Percentiles rank a stretch among this genome's conserved stretches.
phyloP scores from a whole-genome alignment of 2,888 invertebrate genomes.

The Physocephala rufipes region DNA sequence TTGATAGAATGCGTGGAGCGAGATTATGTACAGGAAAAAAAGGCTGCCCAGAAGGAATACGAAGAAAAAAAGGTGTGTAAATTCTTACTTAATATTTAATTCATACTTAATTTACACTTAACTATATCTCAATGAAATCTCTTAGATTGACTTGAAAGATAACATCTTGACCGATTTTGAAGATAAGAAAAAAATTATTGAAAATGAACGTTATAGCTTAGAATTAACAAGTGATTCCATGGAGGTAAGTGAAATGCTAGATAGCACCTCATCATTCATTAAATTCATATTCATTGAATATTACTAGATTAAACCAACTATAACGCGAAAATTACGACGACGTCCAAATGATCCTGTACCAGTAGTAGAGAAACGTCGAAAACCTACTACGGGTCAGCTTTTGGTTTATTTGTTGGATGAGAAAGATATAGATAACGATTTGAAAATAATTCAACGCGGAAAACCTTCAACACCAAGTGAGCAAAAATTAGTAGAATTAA shows the following conservation, averaged over 20 bases:
- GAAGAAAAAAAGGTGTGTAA: conserved; percentile 85
- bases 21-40: conserved; percentile 88
- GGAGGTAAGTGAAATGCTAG: conserved; percentile 69
- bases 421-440: conserved; percentile 85
- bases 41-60: conserved; percentile 89
- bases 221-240: conserved; percentile 90
- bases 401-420: conserved; percentile 88
- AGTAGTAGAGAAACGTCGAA: conserved; percentile 84
- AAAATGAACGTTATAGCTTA: conserved; percentile 86
- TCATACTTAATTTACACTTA: not conserved
- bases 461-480: conserved; percentile 68
- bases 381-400: conserved; percentile 85
- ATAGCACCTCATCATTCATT: not conserved
- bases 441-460: conserved; percentile 79
- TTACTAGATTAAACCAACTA: conserved; percentile 86
- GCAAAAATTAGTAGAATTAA: too few relatives aligned
- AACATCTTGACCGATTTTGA: conserved; percentile 90
- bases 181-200: conserved; percentile 89
- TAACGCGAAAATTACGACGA: conserved; percentile 90
- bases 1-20: conserved; percentile 86
- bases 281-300: not conserved
- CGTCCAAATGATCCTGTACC: conserved; percentile 95
- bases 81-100: not conserved
- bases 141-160: conserved; percentile 78
- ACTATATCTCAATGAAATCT: not conserved